A percentile compares a stretch with the other conserved stretches of the same genome.
phyloP scores from a whole-genome alignment of 2,797 vertebrate genomes.

The Sebastes ruberrimus region DNA sequence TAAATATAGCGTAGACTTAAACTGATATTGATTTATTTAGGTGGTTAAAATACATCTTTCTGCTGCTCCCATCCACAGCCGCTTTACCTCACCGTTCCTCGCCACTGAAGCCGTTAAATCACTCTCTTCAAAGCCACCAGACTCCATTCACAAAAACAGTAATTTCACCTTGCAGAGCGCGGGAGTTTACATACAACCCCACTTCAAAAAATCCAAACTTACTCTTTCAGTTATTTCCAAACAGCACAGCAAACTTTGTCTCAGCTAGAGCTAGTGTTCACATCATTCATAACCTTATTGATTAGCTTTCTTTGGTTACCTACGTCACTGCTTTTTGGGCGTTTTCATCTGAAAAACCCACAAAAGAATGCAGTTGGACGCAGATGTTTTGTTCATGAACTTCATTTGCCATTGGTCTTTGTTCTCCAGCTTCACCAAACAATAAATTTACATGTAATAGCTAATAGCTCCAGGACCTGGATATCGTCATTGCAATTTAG shows the following conservation, averaged over 20 bases:
- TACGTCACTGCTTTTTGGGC: neutral
- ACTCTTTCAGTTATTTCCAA: neutral
- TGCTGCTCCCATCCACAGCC: too few species aligned
- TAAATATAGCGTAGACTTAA: too few species aligned
- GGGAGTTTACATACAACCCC: too few species aligned
- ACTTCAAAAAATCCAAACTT: neutral
- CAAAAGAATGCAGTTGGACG: neutral
- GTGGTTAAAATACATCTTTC: too few species aligned
- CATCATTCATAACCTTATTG: neutral
- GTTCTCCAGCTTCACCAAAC: conserved; percentile 17
- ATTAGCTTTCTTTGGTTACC: neutral
- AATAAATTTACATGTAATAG: neutral
- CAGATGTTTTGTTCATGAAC: conserved; percentile 12
- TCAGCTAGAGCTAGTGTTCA: too few species aligned
- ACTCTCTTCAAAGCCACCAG: too few species aligned
- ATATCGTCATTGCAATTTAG: neutral
- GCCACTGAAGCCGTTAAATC: too few species aligned
- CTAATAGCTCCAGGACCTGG: neutral
- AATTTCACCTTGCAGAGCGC: too few species aligned
- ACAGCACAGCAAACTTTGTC: neutral
- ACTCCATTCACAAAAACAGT: too few species aligned
- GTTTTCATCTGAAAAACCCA: neutral
- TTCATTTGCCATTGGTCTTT: neutral
- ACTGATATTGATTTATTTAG: too few species aligned
- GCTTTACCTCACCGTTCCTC: too few species aligned